phyloP scores from a whole-genome alignment of 2,797 vertebrate species.

The Anniella stebbinsi region DNA sequence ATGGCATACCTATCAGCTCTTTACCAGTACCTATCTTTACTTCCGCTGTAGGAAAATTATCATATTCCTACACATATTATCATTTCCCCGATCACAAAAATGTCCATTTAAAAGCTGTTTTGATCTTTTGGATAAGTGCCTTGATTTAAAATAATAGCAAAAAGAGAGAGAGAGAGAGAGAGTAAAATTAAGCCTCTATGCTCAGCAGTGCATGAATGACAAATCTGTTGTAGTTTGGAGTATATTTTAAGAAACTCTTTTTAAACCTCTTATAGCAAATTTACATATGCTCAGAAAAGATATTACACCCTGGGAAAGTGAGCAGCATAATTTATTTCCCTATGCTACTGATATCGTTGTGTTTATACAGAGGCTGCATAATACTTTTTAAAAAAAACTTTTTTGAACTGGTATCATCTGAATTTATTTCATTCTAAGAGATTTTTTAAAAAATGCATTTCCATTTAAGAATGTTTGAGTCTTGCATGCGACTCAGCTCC shows the following conservation, averaged over 20 bases:
- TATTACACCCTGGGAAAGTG: conserved; percentile 57
- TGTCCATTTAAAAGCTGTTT: conserved; percentile 67
- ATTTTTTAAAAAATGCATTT: conserved; percentile 4
- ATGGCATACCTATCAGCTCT: neutral
- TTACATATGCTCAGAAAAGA: conserved; percentile 66
- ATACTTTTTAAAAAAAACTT: conserved; percentile 15
- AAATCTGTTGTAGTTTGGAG: conserved; percentile 66
- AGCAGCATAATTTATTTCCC: conserved; percentile 65
- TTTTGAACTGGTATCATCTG: conserved; percentile 38
- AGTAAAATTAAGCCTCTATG: conserved; percentile 65
- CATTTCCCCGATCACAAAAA: conserved; percentile 60
- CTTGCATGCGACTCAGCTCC: rapidly evolving
- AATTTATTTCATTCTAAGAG: conserved; percentile 26
- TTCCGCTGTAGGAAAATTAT: conserved; percentile 40
- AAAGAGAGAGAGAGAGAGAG: conserved; percentile 39
- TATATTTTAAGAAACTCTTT: conserved; percentile 71
- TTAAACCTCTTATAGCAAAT: conserved; percentile 68
- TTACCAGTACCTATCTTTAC: conserved; percentile 28
- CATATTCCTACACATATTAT: conserved; percentile 50
- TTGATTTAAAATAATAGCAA: conserved; percentile 75
- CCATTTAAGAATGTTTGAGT: neutral
- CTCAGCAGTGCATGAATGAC: conserved; percentile 67
- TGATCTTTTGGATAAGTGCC: conserved; percentile 65
- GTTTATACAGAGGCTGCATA: conserved; percentile 58
- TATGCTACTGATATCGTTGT: conserved; percentile 55